phyloP scores from a whole-genome alignment of 2,113 vertebrate species.

The Phrynosoma blainvillii region DNA sequence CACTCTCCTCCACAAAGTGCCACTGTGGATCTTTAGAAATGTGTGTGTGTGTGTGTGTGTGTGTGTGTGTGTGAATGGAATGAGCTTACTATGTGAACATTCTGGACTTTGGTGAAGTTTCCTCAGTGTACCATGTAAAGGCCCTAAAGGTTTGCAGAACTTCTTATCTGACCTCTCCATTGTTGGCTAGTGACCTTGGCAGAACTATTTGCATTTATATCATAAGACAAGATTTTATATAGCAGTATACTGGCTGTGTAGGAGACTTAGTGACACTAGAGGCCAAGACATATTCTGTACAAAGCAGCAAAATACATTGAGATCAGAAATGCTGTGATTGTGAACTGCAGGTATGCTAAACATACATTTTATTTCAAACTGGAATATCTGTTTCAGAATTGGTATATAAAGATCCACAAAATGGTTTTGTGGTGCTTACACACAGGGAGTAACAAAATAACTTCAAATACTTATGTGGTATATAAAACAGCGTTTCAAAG shows the following conservation, averaged over 20 bases:
- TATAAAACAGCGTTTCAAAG: background rate
- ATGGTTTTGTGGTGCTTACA: background rate
- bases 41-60: too few relatives aligned
- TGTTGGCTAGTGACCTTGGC: constrained; percentile 47
- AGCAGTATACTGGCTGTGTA: background rate
- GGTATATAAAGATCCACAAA: background rate
- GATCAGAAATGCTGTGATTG: background rate
- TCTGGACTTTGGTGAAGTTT: constrained; percentile 29
- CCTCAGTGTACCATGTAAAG: constrained; percentile 35
- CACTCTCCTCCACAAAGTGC: constrained; percentile 33
- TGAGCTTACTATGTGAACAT: constrained; percentile 24
- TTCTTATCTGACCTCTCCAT: constrained; percentile 49
- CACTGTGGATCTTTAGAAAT: constrained; percentile 18
- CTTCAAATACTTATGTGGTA: background rate
- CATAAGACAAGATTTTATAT: constrained; percentile 29
- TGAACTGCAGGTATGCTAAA: background rate
- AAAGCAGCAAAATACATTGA: background rate
- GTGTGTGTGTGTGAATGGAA: constrained; percentile 26
- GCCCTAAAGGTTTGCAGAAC: constrained; percentile 40
- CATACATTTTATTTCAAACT: background rate
- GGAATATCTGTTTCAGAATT: background rate
- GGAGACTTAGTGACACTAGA: background rate
- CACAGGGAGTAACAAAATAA: background rate
- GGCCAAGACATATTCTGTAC: background rate
- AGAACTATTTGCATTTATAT: constrained; percentile 57